Percentiles rank a stretch among this genome's conserved stretches.
These are phyloP conservation scores for Zosterops pallidus DNA, from an alignment of 2,113 vertebrate species.

Conservation along the genomic window DNA sequence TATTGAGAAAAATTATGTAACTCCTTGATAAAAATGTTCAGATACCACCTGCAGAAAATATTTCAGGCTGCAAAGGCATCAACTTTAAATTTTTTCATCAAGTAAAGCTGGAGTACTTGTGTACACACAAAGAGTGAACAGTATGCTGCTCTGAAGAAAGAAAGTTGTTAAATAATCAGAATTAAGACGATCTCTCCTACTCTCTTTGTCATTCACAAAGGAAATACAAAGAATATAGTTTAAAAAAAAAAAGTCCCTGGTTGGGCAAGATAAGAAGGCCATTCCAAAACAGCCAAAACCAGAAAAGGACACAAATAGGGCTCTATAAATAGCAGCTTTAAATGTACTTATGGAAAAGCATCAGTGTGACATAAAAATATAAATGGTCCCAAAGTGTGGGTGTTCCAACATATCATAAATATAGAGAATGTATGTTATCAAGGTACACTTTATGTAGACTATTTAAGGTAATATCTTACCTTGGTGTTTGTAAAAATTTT, in stretches of 20 bases:
- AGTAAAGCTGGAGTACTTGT: neutral
- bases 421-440: neutral
- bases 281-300: neutral
- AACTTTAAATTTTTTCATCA: neutral
- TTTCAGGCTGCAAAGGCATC: neutral
- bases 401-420: rapidly evolving
- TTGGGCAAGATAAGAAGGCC: neutral
- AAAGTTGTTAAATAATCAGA: neutral
- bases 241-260: neutral
- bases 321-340: neutral
- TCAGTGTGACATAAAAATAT: neutral
- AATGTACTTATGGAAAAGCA: neutral
- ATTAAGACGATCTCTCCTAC: neutral
- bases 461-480: conserved; percentile 73
- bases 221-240: neutral
- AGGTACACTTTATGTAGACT: neutral
- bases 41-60: neutral
- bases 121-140: neutral
- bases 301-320: neutral
- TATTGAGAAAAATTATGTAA: neutral
- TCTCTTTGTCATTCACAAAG: neutral
- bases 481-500: conserved; percentile 99
- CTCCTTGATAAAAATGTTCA: neutral
- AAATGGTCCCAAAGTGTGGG: neutral
- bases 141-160: neutral